These are phyloP conservation scores for Pandemis cinnamomeana DNA, from an alignment of 2,888 invertebrate species.

Conservation along the genomic window DNA sequence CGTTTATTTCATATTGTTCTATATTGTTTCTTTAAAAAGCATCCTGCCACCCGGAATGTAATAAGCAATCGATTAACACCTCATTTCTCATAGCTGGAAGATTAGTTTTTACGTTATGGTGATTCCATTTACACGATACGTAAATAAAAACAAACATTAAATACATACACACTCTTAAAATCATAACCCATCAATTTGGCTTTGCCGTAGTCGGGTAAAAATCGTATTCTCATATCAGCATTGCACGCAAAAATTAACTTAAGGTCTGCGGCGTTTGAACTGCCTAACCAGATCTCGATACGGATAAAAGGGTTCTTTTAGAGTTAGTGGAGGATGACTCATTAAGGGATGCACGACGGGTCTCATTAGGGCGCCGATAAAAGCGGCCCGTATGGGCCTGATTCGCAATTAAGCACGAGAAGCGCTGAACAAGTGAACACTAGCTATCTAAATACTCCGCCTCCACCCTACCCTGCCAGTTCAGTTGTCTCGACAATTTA, in stretches of 20 bases:
- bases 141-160: no score
- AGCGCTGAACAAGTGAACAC: constrained; percentile 78
- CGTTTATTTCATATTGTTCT: no score
- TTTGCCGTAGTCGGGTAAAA: no score
- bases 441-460: constrained; percentile 79
- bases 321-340: constrained; percentile 56
- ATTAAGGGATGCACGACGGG: constrained; percentile 75
- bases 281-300: constrained; percentile 16
- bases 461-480: constrained; percentile 58
- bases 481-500: constrained; percentile 66
- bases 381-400: constrained; percentile 75
- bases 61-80: no score
- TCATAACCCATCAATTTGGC: no score
- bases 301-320: constrained; percentile 44
- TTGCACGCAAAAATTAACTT: neutral
- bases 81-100: no score
- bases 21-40: no score
- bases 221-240: neutral
- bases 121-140: no score
- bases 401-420: constrained; percentile 78
- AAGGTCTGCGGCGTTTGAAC: neutral
- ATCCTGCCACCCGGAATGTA: no score
- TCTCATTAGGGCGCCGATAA: constrained; percentile 71
- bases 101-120: no score
- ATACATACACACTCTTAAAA: no score